phyloP scores from a whole-genome alignment of 37 sponge, comb jelly and placozoan species.

The Aplysina aerophoba region DNA sequence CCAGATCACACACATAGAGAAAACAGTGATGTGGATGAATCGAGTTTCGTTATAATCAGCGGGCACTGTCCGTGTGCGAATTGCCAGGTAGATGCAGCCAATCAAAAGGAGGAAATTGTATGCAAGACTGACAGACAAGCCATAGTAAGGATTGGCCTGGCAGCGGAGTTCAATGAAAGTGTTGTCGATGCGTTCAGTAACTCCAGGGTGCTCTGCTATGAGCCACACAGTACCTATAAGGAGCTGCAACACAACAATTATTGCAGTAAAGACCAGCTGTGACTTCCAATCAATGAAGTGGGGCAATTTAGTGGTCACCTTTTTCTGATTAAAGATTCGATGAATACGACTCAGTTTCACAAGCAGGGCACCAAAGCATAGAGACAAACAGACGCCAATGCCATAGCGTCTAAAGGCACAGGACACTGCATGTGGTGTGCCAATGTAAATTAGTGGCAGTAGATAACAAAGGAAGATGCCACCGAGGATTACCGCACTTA shows the following conservation, averaged over 20 bases:
- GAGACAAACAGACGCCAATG: conserved; percentile 44
- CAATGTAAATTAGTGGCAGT: conserved; percentile 41
- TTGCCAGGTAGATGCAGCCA: conserved; percentile 47
- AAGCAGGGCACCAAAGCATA: conserved; percentile 61
- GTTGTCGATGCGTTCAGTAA: not conserved
- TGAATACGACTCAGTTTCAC: conserved; percentile 61
- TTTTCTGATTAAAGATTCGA: conserved; percentile 54
- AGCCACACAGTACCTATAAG: conserved; percentile 44
- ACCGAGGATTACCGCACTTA: conserved; percentile 48
- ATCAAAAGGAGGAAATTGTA: conserved; percentile 60
- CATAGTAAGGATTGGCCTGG: not conserved
- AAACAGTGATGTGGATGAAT: conserved; percentile 60
- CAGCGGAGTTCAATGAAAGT: conserved; percentile 27
- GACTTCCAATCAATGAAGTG: conserved; percentile 16
- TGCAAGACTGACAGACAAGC: conserved; percentile 24
- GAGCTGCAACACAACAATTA: conserved; percentile 27
- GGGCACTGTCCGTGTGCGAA: conserved; percentile 62
- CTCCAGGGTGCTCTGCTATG: conserved; percentile 39
- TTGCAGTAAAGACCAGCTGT: conserved; percentile 48
- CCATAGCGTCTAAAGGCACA: conserved; percentile 53
- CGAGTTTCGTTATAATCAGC: conserved; percentile 69
- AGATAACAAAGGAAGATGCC: conserved; percentile 58
- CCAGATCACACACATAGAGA: conserved; percentile 53
- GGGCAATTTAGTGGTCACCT: not conserved
- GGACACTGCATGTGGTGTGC: conserved; percentile 38